A percentile compares a stretch with the other conserved stretches of the same genome.
These are phyloP conservation scores for Alectoris magna DNA, from an alignment of 2,797 vertebrate species.

Conservation along the genomic window DNA sequence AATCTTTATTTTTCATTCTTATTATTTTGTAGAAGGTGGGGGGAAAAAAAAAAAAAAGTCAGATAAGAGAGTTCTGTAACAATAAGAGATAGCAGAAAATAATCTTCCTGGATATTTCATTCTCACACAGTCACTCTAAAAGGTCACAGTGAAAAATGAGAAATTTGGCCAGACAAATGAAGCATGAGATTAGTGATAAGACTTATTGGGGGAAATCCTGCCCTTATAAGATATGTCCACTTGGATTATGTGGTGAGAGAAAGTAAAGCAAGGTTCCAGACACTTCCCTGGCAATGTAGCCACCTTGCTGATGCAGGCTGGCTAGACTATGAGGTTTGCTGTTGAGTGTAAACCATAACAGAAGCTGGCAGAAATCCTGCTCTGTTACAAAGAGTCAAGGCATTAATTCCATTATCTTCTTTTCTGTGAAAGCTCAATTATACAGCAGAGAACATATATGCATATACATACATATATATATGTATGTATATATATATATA, in stretches of 20 bases:
- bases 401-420: background rate
- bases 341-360: background rate
- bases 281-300: background rate
- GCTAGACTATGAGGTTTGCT: background rate
- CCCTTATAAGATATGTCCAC: background rate
- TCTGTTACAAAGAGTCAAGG: background rate
- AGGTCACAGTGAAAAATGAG: background rate
- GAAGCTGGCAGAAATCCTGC: background rate
- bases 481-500: no score
- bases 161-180: background rate
- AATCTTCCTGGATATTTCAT: background rate
- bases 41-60: background rate
- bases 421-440: background rate
- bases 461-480: background rate
- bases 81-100: background rate
- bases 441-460: background rate
- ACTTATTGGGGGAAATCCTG: background rate
- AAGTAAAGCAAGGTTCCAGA: conserved; percentile 1
- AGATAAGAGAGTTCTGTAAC: background rate
- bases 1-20: background rate
- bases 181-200: background rate
- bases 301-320: background rate
- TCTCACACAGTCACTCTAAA: background rate
- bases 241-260: background rate
- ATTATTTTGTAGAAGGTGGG: background rate